Evolutionary conservation across 2,113 vertebrate species (phyloP).

Genomic region (Triplophysa tibetana): DNA sequence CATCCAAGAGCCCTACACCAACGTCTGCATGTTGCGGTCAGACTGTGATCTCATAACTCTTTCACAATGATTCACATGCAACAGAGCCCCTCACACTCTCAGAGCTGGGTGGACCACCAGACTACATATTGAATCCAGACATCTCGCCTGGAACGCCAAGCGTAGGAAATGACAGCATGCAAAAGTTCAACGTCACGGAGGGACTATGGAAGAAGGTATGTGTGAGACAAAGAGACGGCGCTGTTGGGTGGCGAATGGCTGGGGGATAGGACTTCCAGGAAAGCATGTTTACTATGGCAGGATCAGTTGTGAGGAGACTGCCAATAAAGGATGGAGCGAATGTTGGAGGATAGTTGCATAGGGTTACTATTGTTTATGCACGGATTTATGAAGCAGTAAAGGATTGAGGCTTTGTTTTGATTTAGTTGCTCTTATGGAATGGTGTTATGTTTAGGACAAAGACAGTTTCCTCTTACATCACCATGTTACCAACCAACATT

Average conservation of each 20-base stretch:
- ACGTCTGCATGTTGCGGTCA: constrained; percentile 28
- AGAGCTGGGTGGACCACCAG: constrained; percentile 48
- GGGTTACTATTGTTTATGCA: not conserved
- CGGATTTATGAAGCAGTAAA: not conserved
- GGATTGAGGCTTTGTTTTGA: not conserved
- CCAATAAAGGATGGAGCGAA: constrained; percentile 23
- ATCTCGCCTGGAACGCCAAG: constrained; percentile 24
- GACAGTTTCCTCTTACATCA: not conserved
- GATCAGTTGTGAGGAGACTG: constrained; percentile 21
- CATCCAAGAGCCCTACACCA: constrained; percentile 17
- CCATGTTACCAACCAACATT: not conserved
- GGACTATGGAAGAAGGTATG: constrained; percentile 13
- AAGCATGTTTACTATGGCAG: constrained; percentile 55
- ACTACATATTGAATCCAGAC: constrained; percentile 50
- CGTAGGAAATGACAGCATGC: constrained; percentile 48
- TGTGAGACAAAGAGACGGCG: not conserved
- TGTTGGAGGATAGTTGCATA: not conserved
- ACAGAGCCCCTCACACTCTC: constrained; percentile 20
- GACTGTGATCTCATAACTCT: constrained; percentile 49
- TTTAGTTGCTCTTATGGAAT: not conserved
- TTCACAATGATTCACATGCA: constrained; percentile 40
- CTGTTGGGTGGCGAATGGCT: constrained; percentile 10
- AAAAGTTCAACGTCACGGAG: constrained; percentile 45
- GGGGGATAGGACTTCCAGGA: constrained; percentile 47
- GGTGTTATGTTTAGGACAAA: not conserved